These are phyloP conservation scores for Phycodurus eques DNA, from an alignment of 2,113 vertebrate genomes.

Conservation along the genomic window DNA sequence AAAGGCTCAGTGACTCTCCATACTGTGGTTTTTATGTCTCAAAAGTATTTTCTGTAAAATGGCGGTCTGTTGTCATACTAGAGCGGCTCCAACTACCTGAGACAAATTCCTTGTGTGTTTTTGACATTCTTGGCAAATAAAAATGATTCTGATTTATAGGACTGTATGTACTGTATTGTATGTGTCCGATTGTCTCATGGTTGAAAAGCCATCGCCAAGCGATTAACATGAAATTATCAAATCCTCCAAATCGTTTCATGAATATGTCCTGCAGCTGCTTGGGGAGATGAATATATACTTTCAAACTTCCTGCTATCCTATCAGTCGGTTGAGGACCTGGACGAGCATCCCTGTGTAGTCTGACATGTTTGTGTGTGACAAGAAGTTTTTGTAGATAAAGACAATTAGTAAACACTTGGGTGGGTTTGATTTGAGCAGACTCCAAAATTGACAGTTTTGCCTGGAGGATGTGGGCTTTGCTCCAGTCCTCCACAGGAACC, in stretches of 20 bases:
- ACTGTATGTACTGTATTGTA: no score
- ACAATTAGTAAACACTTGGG: constrained; percentile 51
- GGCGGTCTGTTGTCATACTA: no score
- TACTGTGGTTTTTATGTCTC: no score
- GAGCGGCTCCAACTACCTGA: no score
- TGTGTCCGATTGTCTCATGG: neutral
- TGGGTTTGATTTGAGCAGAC: constrained; percentile 42
- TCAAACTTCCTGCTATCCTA: constrained; percentile 35
- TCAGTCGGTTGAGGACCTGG: constrained; percentile 37
- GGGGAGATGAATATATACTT: constrained; percentile 19
- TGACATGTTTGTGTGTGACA: constrained; percentile 23
- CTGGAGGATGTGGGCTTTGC: constrained; percentile 44
- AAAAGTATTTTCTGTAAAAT: no score
- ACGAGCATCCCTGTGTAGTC: constrained; percentile 17
- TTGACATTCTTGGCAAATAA: no score
- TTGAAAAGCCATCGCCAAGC: neutral
- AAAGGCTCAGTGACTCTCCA: no score
- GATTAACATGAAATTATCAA: constrained; percentile 12
- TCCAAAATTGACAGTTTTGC: constrained; percentile 41
- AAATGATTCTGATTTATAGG: no score
- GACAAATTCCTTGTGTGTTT: no score
- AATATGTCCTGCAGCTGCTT: constrained; percentile 19
- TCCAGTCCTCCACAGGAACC: constrained; percentile 46
- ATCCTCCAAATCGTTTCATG: constrained; percentile 21
- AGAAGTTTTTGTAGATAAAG: constrained; percentile 39